Evolutionary conservation across 2,113 vertebrate species (phyloP).

Genomic region (Lanius collurio): DNA sequence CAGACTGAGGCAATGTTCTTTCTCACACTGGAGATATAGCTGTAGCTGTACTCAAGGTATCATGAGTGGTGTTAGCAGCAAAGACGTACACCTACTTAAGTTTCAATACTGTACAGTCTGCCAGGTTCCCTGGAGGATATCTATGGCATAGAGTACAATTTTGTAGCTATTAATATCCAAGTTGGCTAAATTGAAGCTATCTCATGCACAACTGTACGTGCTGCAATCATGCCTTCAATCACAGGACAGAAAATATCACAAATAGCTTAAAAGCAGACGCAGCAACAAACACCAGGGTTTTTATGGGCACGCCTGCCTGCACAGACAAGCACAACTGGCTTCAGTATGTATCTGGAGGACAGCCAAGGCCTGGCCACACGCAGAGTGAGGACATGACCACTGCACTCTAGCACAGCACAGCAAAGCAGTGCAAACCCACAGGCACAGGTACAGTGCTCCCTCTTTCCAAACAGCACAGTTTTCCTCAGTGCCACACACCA

Average conservation of each 20-base stretch:
- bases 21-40: not conserved
- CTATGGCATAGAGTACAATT: not conserved
- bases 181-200: not conserved
- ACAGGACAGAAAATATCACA: not conserved
- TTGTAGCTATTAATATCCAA: not conserved
- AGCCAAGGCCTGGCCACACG: not conserved
- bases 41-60: not conserved
- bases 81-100: not conserved
- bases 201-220: not conserved
- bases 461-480: not conserved
- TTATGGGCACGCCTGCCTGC: not conserved
- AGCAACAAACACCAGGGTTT: not conserved
- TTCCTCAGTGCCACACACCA: not conserved
- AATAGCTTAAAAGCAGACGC: not conserved
- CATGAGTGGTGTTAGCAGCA: not conserved
- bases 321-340: not conserved
- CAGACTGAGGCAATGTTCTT: not conserved
- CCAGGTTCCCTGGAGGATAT: not conserved
- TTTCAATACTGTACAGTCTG: not conserved
- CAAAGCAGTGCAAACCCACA: fast-evolving
- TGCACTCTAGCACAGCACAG: fast-evolving
- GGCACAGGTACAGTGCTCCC: not conserved
- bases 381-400: fast-evolving
- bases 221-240: not conserved
- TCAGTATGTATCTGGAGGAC: not conserved